These are phyloP conservation scores for Geodia barretti DNA, from an alignment of 37 sponge, comb jelly and placozoan genomes.

Conservation along the genomic window DNA sequence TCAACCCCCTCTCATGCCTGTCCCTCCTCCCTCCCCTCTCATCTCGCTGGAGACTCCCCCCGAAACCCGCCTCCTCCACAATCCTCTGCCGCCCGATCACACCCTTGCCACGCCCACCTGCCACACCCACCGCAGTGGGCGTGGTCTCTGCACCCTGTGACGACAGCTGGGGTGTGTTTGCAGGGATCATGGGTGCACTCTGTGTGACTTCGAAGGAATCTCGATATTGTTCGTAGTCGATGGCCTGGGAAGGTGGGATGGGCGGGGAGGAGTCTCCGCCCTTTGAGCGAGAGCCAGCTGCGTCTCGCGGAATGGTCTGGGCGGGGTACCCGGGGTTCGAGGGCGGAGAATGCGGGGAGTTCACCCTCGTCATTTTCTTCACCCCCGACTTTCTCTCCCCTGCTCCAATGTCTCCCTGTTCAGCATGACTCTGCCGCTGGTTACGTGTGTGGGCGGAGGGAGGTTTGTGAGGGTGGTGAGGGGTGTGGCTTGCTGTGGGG, in stretches of 20 bases:
- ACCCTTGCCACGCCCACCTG: neutral
- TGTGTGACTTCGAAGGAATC: neutral
- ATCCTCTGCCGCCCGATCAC: too few relatives aligned
- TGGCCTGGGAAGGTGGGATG: neutral
- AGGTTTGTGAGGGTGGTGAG: neutral
- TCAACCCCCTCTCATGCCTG: neutral
- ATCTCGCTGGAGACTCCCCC: neutral
- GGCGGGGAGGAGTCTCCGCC: neutral
- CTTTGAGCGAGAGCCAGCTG: neutral
- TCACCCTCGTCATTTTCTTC: neutral
- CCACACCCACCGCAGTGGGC: neutral
- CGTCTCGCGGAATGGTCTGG: conserved; percentile 32
- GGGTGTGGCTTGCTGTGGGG: neutral
- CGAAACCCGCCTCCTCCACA: neutral
- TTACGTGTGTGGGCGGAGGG: neutral
- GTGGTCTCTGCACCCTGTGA: too few relatives aligned
- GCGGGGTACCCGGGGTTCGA: conserved; percentile 6
- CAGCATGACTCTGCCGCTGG: neutral
- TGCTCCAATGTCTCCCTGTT: neutral
- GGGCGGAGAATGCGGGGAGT: neutral
- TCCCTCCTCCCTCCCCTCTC: neutral
- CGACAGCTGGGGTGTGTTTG: conserved; percentile 30
- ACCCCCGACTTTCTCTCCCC: neutral
- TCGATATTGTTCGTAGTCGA: neutral
- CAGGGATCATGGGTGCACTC: neutral